Conservation (phyloP, 1,140 invertebrate genomes). For the Conus ventricosus region DNA sequence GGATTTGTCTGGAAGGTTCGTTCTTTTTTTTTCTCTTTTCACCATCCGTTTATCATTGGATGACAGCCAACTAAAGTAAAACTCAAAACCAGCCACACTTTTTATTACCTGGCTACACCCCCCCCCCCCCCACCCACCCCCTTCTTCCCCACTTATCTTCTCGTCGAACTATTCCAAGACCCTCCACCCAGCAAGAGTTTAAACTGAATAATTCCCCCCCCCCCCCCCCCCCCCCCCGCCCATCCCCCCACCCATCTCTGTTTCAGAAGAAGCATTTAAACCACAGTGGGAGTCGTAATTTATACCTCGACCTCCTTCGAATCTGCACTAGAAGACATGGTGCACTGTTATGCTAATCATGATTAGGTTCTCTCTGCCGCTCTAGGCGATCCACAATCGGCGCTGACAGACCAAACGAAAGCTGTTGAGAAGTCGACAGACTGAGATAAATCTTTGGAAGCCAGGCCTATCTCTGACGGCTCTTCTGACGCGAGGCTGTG, state of each 20-base stretch:
- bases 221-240: not conserved
- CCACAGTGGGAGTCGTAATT: not conserved
- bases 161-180: too few relatives aligned
- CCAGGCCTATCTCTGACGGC: constrained; percentile 3
- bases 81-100: too few relatives aligned
- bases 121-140: too few relatives aligned
- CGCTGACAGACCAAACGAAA: constrained; percentile 9
- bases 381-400: not conserved
- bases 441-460: constrained; percentile 9
- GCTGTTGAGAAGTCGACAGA: not conserved
- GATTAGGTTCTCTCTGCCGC: not conserved
- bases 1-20: too few relatives aligned
- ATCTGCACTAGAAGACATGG: not conserved
- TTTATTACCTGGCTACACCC: too few relatives aligned
- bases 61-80: too few relatives aligned
- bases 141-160: too few relatives aligned
- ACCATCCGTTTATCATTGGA: too few relatives aligned
- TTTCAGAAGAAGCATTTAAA: not conserved
- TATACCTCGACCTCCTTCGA: not conserved
- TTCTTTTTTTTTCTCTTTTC: too few relatives aligned
- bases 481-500: not conserved
- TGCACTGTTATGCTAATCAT: not conserved
- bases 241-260: not conserved
- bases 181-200: too few relatives aligned
- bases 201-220: not conserved